These are phyloP conservation scores for Solenopsis fugax DNA, from an alignment of 1,140 invertebrate species.

Conservation along the genomic window DNA sequence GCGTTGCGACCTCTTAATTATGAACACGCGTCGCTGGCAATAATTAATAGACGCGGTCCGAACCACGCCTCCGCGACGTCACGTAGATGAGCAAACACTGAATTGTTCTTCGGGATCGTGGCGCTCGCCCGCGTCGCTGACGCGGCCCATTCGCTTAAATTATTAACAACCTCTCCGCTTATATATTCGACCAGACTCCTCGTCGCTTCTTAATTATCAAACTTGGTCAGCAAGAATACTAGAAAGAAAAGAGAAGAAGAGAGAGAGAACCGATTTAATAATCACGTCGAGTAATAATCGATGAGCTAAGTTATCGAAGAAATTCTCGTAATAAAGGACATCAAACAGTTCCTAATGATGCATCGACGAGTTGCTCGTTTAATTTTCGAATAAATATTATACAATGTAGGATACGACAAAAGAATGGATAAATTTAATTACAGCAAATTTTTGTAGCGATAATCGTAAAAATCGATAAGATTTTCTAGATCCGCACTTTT, in stretches of 20 bases:
- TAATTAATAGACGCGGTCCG: constrained; percentile 67
- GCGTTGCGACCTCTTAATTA: constrained; percentile 69
- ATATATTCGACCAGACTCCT: constrained; percentile 13
- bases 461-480: background rate
- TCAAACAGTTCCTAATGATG: background rate
- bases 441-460: background rate
- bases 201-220: constrained; percentile 66
- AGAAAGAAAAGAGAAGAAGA: background rate
- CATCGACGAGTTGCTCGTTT: background rate
- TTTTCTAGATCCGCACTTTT: background rate
- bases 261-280: constrained; percentile 39
- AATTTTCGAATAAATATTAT: constrained; percentile 1
- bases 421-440: constrained; percentile 18
- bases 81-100: constrained; percentile 47
- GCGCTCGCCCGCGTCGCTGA: background rate
- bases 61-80: constrained; percentile 31
- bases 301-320: background rate
- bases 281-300: constrained; percentile 34
- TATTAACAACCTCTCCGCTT: constrained; percentile 69
- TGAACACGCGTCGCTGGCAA: constrained; percentile 60
- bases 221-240: constrained; percentile 4
- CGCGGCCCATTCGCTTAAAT: constrained; percentile 47
- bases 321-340: constrained; percentile 1
- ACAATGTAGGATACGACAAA: background rate
- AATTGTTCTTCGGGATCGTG: constrained; percentile 57